Evolutionary conservation across 1,140 invertebrate species (phyloP), one percentile per base, ranked within the genome.

Genomic region (Lutraria rhynchaena): DNA sequence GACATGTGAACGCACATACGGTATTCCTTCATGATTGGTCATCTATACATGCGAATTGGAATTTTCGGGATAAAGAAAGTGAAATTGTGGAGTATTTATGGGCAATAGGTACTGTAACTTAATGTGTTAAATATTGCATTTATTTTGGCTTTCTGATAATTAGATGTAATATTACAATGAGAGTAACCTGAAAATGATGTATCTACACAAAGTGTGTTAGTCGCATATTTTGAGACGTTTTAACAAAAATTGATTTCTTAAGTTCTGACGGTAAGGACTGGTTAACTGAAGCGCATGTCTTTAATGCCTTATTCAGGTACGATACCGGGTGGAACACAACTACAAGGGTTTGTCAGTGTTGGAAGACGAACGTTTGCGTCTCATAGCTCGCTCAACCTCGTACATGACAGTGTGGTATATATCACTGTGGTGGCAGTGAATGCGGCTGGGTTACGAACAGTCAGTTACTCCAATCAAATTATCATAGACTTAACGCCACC

Each of bases 351-450:
- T 58, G 41, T 76, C n/a, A 84, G 84, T 70, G 88, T 86, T 9
- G 86, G 86, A n/a, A 46, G 55, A 15, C 70, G 71, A 35, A 83
- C 80, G 19, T 85, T 86, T 83, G 88, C 83, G 13, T 78, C 46
- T 22, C 80, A 81, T 19, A 70, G 61, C 15, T 81, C 67, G 15
- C 65, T 89, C 5, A 73, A 27, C 7, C 82, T 89, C 15, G 76
- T 74, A 0, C 84, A 87, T 35, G 81, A 83, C n/a, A 82, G 81
- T 24, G 53, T 31, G 15, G 60, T 89, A 4, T 84, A 84, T 55
- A 74, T 87, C 24, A 87, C 86, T 13, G 86, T 87, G 22, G 41
- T 89, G n/a, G 86, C 88, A n/a, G 80, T 83, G 3, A 89, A 87
- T 73, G 74, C 81, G 15, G 86, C 87, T n/a, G 86, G 85, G 13